These are phyloP conservation scores for Drosophila merina DNA, from an alignment of 2,888 invertebrate genomes.

Conservation along the genomic window DNA sequence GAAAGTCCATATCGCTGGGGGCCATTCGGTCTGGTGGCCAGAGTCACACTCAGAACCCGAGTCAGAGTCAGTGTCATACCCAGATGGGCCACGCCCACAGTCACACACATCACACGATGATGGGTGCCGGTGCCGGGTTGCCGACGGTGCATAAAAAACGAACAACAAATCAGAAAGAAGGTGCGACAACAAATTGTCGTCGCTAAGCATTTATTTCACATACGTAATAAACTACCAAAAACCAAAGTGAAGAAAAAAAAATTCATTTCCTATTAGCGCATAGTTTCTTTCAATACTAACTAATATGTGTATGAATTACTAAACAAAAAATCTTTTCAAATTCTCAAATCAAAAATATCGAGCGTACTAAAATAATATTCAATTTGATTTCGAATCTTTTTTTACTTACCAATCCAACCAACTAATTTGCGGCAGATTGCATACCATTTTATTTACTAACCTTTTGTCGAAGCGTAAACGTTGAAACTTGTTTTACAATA, in stretches of 20 bases:
- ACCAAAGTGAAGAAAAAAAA: constrained; percentile 35
- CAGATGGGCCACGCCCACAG: constrained; percentile 58
- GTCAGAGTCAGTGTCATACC: constrained; percentile 35
- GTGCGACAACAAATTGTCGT: constrained; percentile 84
- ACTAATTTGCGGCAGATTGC: constrained; percentile 44
- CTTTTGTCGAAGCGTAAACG: constrained; percentile 47
- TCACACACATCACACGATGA: constrained; percentile 78
- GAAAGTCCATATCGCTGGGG: constrained; percentile 95
- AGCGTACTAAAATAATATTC: constrained; percentile 52
- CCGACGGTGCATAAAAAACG: constrained; percentile 89
- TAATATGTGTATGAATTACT: constrained; percentile 57
- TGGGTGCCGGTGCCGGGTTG: constrained; percentile 80
- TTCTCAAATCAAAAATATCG: constrained; percentile 13
- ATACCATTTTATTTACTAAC: constrained; percentile 58
- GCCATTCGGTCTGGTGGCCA: constrained; percentile 88
- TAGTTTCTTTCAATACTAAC: constrained; percentile 72
- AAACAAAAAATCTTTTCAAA: constrained; percentile 22
- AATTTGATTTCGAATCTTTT: constrained; percentile 56
- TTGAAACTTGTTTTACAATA: constrained; percentile 47
- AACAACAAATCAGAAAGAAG: constrained; percentile 85
- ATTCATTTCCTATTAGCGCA: constrained; percentile 66
- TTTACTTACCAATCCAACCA: constrained; percentile 36
- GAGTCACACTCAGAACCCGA: constrained; percentile 42
- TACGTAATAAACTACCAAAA: constrained; percentile 29
- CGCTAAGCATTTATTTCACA: constrained; percentile 75